Evolutionary conservation across 2,797 vertebrate species (phyloP), one percentile per base, ranked within the genome.

Genomic region (Sardinella longiceps): DNA sequence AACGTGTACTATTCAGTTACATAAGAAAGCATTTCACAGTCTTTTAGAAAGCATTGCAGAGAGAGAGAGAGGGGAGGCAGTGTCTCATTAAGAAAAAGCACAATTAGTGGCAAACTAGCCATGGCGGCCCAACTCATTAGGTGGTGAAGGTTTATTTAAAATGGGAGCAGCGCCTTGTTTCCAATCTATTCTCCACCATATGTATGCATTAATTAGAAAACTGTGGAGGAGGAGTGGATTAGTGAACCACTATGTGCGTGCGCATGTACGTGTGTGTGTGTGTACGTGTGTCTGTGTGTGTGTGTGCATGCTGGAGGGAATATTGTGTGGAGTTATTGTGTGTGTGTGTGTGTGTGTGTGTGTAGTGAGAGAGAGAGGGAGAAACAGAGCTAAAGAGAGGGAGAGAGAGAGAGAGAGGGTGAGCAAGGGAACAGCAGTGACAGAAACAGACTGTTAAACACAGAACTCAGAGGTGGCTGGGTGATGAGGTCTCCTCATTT

Each of bases 201-300:
- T 97, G 97, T 95, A 95, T 95, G 95, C 96, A 97, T 97, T 98
- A 96, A 98, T 98, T 98, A 97, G 96, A 96, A 93, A 94, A 96
- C 94, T 94, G 96, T 95, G 94, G 93, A 95, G 95, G 94, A 95
- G 94, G 94, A 94, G 94, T 93, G 93, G 94, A 93, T 93, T 93
- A 91, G 91, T 89, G 91, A 90, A 89, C 90, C 91, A 96, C 94
- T 95, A 95, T 93, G 94, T 87, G 92, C 94, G 94, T 94, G 94
- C 81, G 84, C 70, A 84, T 80, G 83, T 81, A 46, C 56, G 83
- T 80, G 86, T 81, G 83, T 70, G 81, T 50, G 81, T 51, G 70
- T 74, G 81, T 50, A 70, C 43, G 81, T 82, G 83, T 70, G 30
- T 70, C 2, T 30, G 30, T 37, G 30, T 30, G 60, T 30, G 9